A percentile compares a stretch with the other conserved stretches of the same genome.
Conservation (phyloP, 2,797 vertebrate species). For the Danio aesculapii region DNA sequence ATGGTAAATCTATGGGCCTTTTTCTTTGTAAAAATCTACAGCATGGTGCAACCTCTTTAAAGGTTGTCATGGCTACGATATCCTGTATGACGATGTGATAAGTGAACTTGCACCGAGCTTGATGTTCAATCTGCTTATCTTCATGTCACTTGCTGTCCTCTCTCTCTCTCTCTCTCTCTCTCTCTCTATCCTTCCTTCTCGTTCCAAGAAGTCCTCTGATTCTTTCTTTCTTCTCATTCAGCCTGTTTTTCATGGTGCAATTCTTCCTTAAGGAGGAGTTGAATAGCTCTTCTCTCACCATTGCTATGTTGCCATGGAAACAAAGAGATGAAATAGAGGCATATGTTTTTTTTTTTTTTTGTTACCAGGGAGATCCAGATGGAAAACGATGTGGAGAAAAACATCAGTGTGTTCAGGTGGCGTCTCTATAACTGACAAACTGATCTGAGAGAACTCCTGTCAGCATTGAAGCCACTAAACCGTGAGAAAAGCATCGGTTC, state of each 20-base stretch:
- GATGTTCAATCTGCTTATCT: constrained; percentile 68
- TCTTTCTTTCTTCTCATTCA: constrained; percentile 45
- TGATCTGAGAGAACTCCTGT: constrained; percentile 4
- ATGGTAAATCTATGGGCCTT: constrained; percentile 19
- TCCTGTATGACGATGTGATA: constrained; percentile 78
- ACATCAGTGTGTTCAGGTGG: constrained; percentile 52
- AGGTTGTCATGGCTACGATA: constrained; percentile 87
- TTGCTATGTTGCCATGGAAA: constrained; percentile 80
- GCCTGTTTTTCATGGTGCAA: constrained; percentile 62
- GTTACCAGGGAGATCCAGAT: constrained; percentile 71
- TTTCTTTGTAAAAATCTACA: neutral
- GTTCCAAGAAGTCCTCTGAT: constrained; percentile 28
- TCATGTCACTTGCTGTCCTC: constrained; percentile 41
- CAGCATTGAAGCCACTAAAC: neutral
- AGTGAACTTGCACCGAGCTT: constrained; percentile 71
- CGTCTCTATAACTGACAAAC: constrained; percentile 32
- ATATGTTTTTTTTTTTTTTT: constrained; percentile 62
- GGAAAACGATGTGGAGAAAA: constrained; percentile 46
- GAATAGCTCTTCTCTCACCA: constrained; percentile 66
- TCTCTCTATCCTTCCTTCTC: constrained; percentile 30
- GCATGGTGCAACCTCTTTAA: constrained; percentile 32
- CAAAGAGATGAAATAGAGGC: constrained; percentile 74
- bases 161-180: constrained; percentile 21
- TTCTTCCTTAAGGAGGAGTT: constrained; percentile 67
- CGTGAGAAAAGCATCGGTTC: neutral